phyloP scores from a whole-genome alignment of 37 sponge, comb jelly and placozoan species.

The Crambe crambe region DNA sequence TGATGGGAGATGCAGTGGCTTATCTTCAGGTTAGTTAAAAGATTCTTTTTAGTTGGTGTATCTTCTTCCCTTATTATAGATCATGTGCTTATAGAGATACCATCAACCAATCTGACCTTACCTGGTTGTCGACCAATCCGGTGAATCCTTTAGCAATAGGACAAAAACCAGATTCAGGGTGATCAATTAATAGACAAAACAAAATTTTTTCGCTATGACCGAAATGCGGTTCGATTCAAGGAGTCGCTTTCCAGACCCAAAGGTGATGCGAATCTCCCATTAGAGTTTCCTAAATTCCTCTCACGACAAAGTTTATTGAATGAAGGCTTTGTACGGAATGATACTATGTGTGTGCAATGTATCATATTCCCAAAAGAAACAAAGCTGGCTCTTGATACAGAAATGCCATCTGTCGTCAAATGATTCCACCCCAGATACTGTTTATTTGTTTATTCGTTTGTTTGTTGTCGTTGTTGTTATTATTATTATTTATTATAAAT shows the following conservation, averaged over 20 bases:
- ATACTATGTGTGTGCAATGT: not conserved
- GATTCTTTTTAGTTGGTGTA: not conserved
- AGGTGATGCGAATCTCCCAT: constrained; percentile 55
- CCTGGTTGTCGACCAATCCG: constrained; percentile 65
- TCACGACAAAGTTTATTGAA: not conserved
- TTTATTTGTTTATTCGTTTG: no score
- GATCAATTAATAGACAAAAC: no score
- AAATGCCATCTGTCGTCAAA: not conserved
- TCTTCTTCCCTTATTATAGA: constrained; percentile 16
- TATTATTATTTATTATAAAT: no score
- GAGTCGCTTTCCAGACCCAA: constrained; percentile 26
- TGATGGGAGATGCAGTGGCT: constrained; percentile 70
- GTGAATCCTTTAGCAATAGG: constrained; percentile 74
- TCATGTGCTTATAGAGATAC: constrained; percentile 80
- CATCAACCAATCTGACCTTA: constrained; percentile 57
- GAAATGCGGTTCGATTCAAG: constrained; percentile 42
- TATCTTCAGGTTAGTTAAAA: constrained; percentile 65
- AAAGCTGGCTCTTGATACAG: not conserved
- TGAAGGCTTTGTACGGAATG: not conserved
- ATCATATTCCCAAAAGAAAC: not conserved
- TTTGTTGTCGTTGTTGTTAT: no score
- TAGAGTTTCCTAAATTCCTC: constrained; percentile 13
- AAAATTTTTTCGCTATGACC: constrained; percentile 52
- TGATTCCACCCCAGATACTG: no score
- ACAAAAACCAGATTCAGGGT: constrained; percentile 45